Evolutionary conservation across 1,140 invertebrate genomes (phyloP), one percentile per base, ranked within the genome.

Genomic region (Popillia japonica): DNA sequence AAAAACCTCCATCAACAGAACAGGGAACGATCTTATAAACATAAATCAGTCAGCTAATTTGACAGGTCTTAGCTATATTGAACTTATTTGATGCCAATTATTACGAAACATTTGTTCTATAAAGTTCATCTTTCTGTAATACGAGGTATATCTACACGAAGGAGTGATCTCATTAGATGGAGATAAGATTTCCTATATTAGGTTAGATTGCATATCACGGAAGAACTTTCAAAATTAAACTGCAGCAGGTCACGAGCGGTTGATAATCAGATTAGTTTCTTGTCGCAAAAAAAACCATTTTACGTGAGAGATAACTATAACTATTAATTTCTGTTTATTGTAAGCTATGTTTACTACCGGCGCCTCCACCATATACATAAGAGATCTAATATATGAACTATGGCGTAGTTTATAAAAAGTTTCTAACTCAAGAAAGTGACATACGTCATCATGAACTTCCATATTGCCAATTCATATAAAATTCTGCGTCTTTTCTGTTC

Each of bases 21-120:
- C 61, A 68, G 10, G 22, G 8, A 68, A 68, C 61, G 61, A 68
- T 27, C 61, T 27, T 68, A 68, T 68, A 68, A 68, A 68, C 61
- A 68, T 68, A 68, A 68, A 68, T 68, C 61, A 68, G 61, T 68
- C 23, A 27, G 22, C 23, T 68, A 68, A 68, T 68, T 27, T 68
- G 61, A 68, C 61, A 68, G 61, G 61, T 68, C 61, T 68, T 27
- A 68, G 61, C 61, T 27, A 7, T 34, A 7, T 68, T 0, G 22
- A 68, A 14, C 61, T 17, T 10, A 68, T 68, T 68, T 20, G 23
- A 22, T 20, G 17, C 27, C 61, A 68, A 68, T 68, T 68, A 68
- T 68, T 68, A 22, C 61, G 61, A 68, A 68, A 68, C 22, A 68
- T 20, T 17, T 11, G 27, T 68, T 68, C 61, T 68, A n/a, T n/a